Conservation (phyloP, 2,113 vertebrate genomes). For the Halcyon senegalensis region DNA sequence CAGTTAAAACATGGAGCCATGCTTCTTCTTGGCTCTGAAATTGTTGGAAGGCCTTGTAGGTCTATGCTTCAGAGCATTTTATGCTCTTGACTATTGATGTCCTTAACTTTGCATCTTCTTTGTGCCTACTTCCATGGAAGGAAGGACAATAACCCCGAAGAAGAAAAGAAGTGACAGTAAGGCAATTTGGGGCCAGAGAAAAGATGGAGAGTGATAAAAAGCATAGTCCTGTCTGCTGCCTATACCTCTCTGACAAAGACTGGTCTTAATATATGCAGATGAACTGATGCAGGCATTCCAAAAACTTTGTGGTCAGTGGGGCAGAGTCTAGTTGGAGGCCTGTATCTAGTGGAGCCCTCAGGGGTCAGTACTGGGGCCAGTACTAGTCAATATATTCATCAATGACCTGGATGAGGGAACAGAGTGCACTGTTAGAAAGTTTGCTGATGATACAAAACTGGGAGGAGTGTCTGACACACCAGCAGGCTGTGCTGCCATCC, state of each 20-base stretch:
- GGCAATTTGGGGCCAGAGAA: not conserved
- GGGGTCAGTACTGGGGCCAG: no score
- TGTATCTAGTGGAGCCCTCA: no score
- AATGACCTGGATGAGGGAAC: no score
- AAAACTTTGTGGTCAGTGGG: not conserved
- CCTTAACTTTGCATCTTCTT: not conserved
- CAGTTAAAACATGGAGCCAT: not conserved
- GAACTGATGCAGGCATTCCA: not conserved
- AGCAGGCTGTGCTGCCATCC: no score
- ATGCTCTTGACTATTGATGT: not conserved
- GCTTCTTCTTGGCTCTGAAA: not conserved
- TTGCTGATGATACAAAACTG: no score
- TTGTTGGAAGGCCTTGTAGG: not conserved
- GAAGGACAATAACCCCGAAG: not conserved
- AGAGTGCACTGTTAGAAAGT: no score
- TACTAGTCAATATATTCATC: no score
- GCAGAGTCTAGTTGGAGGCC: no score
- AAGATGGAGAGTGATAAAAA: not conserved
- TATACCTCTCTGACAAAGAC: not conserved
- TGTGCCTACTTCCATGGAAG: not conserved
- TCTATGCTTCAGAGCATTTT: not conserved
- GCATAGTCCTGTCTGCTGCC: not conserved
- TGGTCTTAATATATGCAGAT: not conserved
- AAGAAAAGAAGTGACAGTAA: not conserved
- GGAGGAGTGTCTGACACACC: no score